Evolutionary conservation across 1,140 invertebrate species (phyloP).

Genomic region (Aphaenogaster rudis): DNA sequence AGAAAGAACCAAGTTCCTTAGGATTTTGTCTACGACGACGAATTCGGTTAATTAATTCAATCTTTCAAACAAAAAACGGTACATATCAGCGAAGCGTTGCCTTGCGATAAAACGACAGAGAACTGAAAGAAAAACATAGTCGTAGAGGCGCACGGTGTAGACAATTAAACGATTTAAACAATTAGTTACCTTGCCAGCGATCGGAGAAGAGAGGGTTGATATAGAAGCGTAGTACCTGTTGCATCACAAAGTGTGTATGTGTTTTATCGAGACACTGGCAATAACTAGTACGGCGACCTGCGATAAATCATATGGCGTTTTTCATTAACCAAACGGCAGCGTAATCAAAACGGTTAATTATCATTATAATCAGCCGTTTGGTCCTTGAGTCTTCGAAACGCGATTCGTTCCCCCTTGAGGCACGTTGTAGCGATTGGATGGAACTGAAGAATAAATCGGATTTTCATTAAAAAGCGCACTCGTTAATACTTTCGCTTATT

Average conservation of each 20-base stretch:
- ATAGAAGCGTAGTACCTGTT: slow-evolving; percentile 76
- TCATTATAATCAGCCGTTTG: not conserved
- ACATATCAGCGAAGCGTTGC: slow-evolving; percentile 76
- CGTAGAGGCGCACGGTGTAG: slow-evolving; percentile 54
- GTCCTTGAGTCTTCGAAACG: not conserved
- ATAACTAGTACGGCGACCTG: slow-evolving; percentile 63
- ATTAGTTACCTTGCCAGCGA: slow-evolving; percentile 64
- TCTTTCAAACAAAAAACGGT: slow-evolving; percentile 70
- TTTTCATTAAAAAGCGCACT: slow-evolving; percentile 1
- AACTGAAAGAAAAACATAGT: slow-evolving; percentile 44
- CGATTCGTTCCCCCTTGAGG: not conserved
- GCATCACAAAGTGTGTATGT: slow-evolving; percentile 66
- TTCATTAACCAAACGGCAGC: slow-evolving; percentile 12
- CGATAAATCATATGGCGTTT: slow-evolving; percentile 51
- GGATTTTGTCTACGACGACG: slow-evolving; percentile 51
- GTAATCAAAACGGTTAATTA: slow-evolving; percentile 19
- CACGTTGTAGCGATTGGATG: not conserved
- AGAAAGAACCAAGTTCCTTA: slow-evolving; percentile 50
- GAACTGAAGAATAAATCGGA: not conserved
- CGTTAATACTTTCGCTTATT: not conserved
- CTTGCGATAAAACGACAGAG: slow-evolving; percentile 62
- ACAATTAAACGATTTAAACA: slow-evolving; percentile 58
- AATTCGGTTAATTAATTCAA: slow-evolving; percentile 56
- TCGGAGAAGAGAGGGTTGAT: slow-evolving; percentile 7
- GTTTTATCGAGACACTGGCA: slow-evolving; percentile 60